Evolutionary conservation across 2,888 invertebrate species (phyloP), one percentile per base, ranked within the genome.

Genomic region (Matsumyia berberina): DNA sequence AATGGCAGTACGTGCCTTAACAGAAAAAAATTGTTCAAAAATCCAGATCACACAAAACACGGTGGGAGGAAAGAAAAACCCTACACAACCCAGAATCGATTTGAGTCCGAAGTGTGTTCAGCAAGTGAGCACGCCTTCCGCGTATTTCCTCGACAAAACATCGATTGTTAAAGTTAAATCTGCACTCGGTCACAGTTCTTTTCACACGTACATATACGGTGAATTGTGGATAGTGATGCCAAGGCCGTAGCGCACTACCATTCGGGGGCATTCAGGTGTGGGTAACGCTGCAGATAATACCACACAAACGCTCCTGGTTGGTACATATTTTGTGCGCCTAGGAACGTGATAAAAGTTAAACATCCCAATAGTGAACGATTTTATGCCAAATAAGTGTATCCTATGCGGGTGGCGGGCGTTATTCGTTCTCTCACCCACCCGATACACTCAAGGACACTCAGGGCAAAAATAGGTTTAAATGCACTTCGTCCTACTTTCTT

Each of bases 271-370:
- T 37, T 73, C 74, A 55, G 37, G 15, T 76, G 51, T 15, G 39
- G 15, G 58, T 7, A 42, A 24, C 4, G 1, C 24, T 24, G 51
- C 11, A 42, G 58, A 58, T 66, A 35, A 49, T 19, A 58, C 24
- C 24, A n/a, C 72, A 11, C 46, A 15, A 7, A 15, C 11, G 8
- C 12, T 11, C 2, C 7, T 17, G 12, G 19, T 17, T 39, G 46
- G 17, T 57, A 31, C 29, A 55, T 69, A 76, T 39, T 55, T 15
- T 62, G 57, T 24, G 9, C 69, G 82, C 77, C 82, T 66, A 51
- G 77, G 35, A 66, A 82, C 77, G 77, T 72, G 77, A 77, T 77
- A 77, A 82, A 82, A 77, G 77, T 77, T 82, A 77, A 77, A 66
- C 70, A 77, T 77, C 70, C 70, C 70, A 77, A 72, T 73, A 66